Conservation (phyloP, 2,888 invertebrate genomes). For the Drosophila prolongata region DNA sequence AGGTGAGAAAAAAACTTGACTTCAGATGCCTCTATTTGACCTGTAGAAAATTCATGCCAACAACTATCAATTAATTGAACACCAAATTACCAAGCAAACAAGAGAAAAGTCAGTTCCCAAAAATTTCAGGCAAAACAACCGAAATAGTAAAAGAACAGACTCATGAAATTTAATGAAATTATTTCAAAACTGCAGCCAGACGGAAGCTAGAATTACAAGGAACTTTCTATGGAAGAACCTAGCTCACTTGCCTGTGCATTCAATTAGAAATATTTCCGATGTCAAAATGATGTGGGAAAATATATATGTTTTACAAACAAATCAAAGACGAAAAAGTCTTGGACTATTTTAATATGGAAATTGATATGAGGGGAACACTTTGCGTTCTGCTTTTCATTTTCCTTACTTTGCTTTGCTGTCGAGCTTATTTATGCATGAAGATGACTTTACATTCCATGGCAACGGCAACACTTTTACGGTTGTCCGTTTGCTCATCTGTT, state of each 20-base stretch:
- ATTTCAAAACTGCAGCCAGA: constrained; percentile 47
- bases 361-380: constrained; percentile 66
- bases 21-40: constrained; percentile 12
- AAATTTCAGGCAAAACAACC: constrained; percentile 1
- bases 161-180: constrained; percentile 76
- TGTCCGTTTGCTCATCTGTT: constrained; percentile 56
- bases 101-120: not conserved
- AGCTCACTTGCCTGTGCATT: constrained; percentile 58
- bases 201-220: constrained; percentile 18
- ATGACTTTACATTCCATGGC: constrained; percentile 74
- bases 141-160: constrained; percentile 48
- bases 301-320: constrained; percentile 50
- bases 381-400: constrained; percentile 28
- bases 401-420: constrained; percentile 20
- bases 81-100: constrained; percentile 16
- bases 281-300: constrained; percentile 74
- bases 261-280: constrained; percentile 68
- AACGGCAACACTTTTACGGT: constrained; percentile 76
- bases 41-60: not conserved
- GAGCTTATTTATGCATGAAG: constrained; percentile 77
- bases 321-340: constrained; percentile 58
- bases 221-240: constrained; percentile 27
- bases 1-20: constrained; percentile 14
- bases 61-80: constrained; percentile 7
- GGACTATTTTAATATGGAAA: constrained; percentile 76